Conservation (phyloP, 1,140 invertebrate species). For the Eueides isabella region DNA sequence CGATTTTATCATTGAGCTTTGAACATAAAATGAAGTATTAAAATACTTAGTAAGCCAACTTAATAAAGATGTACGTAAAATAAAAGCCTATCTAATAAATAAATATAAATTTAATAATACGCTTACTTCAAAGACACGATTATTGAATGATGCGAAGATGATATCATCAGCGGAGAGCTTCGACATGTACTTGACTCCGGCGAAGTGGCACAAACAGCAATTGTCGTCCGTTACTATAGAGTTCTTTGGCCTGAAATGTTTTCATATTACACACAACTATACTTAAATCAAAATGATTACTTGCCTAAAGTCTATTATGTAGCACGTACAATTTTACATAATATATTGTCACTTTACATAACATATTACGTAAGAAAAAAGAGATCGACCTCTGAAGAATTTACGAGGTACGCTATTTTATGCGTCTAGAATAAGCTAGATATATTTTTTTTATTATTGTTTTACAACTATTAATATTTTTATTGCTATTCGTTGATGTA, state of each 20-base stretch:
- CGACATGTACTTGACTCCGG: constrained; percentile 90
- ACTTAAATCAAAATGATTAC: no score
- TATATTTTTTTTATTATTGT: background rate
- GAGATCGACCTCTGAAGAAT: background rate
- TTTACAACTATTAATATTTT: background rate
- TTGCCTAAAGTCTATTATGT: no score
- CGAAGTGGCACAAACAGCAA: constrained; percentile 94
- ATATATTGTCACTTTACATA: background rate
- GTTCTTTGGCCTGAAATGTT: constrained; percentile 83
- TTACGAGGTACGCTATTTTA: constrained; percentile 5
- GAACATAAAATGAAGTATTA: background rate
- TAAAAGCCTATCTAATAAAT: background rate
- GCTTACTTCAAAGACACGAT: constrained; percentile 90
- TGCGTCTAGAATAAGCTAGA: background rate
- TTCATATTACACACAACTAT: no score
- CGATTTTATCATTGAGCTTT: background rate
- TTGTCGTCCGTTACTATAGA: constrained; percentile 92
- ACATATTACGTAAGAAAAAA: background rate
- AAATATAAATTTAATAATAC: background rate
- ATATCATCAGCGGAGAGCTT: constrained; percentile 90
- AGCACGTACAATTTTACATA: background rate
- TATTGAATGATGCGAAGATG: constrained; percentile 93
- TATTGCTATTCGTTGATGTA: background rate
- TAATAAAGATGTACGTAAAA: background rate
- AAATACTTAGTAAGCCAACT: background rate